Base-by-base conservation (phyloP, 2,888 invertebrate species). In the Drosophila tripunctata region DNA sequence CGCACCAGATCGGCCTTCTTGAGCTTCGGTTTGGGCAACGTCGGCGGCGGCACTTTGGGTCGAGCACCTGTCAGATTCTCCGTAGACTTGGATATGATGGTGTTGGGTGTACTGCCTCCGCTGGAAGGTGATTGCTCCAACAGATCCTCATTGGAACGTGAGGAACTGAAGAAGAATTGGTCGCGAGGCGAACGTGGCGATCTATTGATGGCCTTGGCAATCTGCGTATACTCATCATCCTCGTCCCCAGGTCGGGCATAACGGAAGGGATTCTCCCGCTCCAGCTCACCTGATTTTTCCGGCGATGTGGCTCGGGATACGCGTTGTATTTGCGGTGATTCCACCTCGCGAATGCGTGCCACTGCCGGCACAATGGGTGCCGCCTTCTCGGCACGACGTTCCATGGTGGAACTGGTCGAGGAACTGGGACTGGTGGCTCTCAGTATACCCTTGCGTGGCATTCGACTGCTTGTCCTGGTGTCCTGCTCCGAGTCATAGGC, bases 261-360 rank as follows among this genome's bases (percentile, higher is more conserved):
- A 0, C 91, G 89, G 74, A 92, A 92, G 19, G 92, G 92, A 84
- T 92, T 92, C 38, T 92, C 92, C 1, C 89, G 87, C 56, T 91
- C 91, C 54, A 91, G 89, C 81, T 91, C 91, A 0, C 72, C 76
- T 1, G 81, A 68, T 0, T 51, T 62, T 0, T 82, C 72, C 0
- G 86, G 75, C 1, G 75, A 73, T 3, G 67, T 69, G 31, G 76
- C 74, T n/a, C 58, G 67, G 4, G 80, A 84, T 1, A 88, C 88
- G 15, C 79, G 86, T 15, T 89, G 89, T 22, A 90, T n/a, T 35
- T 82, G 76, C 0, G 90, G 89, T 0, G 91, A 89, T 33, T 90
- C 89, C 8, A 91, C 89, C 63, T 91, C 91, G 6, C 82, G 88
- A 1, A 91, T 91, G 2, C 91, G 87, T 0, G 91, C 90, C 24